Evolutionary conservation across 30 jellyfish, hydroid and myxozoan genomes (phyloP).

Genomic region (Aurelia sp.): DNA sequence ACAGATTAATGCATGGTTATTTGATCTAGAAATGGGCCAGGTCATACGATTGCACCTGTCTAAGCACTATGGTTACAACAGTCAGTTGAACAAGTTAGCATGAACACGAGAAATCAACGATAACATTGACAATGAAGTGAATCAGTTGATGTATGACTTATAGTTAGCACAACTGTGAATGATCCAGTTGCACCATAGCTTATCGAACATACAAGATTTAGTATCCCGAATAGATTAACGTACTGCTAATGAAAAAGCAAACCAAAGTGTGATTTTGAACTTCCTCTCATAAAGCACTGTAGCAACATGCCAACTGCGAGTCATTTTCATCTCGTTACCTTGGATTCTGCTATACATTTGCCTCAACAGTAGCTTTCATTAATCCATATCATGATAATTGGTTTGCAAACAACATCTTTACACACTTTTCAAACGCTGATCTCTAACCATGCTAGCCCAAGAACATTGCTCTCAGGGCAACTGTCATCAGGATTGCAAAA

Average conservation of each 20-base stretch:
- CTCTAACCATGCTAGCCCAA: background rate
- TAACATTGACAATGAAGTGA: background rate
- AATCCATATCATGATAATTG: slow-evolving; percentile 31
- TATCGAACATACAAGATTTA: background rate
- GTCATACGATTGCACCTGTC: slow-evolving; percentile 34
- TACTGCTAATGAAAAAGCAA: slow-evolving; percentile 1
- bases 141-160: slow-evolving; percentile 18
- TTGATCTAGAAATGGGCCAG: slow-evolving; percentile 7
- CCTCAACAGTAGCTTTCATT: background rate
- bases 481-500: too few relatives aligned
- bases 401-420: slow-evolving; percentile 6
- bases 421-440: background rate
- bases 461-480: background rate
- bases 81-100: slow-evolving; percentile 14
- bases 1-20: background rate
- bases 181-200: slow-evolving; percentile 36
- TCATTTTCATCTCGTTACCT: background rate
- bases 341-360: background rate
- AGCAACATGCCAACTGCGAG: too few relatives aligned
- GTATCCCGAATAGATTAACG: slow-evolving; percentile 20
- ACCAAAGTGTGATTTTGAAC: too few relatives aligned
- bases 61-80: slow-evolving; percentile 24
- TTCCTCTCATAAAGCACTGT: too few relatives aligned
- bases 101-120: slow-evolving; percentile 4
- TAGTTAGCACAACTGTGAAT: slow-evolving; percentile 26